Evolutionary conservation across 2,113 vertebrate species (phyloP), one percentile per base, ranked within the genome.

Genomic region (Brachyhypopomus gauderio): DNA sequence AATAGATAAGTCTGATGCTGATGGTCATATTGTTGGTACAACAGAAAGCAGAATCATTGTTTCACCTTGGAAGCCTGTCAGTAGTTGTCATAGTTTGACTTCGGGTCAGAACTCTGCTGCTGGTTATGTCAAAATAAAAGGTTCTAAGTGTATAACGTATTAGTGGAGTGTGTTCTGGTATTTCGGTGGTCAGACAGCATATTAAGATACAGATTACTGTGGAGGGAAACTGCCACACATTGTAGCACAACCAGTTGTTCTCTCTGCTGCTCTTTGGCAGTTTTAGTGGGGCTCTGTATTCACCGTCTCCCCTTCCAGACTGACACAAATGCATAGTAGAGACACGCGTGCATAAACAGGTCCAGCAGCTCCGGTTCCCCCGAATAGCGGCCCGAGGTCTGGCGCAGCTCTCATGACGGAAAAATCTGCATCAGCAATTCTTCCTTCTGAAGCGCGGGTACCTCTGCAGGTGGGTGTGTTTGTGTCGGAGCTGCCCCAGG

Each of bases 371-470:
- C 72, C 38, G 41, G 52, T 80, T 80, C n/a, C 72, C 60, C 75
- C 55, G 58, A 76, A 23, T 52, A 11, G n/a, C 78, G 64, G 23
- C 60, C 60, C 67, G 36, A 20, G 56, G 70, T 72, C 66, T 79
- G 72, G 60, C 62, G 2, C n/a, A 25, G 27, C 27, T 58, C 63
- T 55, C 41, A 19, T 62, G 63, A 63, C 81, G 72, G 80, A 82
- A 85, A 85, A 62, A 45, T 41, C 76, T 23, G 17, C 58, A 66
- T 85, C 80, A 80, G 84, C 72, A 27, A 2, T 72, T 83, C 62
- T 64, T 25, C 48, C 60, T 75, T 12, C 48, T 23, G 2, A 36
- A 41, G 38, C 20, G 27, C 23, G 0, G 25, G 36, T 36, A 67
- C 27, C 34, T 67, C 64, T 56, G 41, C 58, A 64, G 22, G 22